These are phyloP conservation scores for Pollachius pollachius DNA, from an alignment of 2,113 vertebrate species.

Conservation along the genomic window DNA sequence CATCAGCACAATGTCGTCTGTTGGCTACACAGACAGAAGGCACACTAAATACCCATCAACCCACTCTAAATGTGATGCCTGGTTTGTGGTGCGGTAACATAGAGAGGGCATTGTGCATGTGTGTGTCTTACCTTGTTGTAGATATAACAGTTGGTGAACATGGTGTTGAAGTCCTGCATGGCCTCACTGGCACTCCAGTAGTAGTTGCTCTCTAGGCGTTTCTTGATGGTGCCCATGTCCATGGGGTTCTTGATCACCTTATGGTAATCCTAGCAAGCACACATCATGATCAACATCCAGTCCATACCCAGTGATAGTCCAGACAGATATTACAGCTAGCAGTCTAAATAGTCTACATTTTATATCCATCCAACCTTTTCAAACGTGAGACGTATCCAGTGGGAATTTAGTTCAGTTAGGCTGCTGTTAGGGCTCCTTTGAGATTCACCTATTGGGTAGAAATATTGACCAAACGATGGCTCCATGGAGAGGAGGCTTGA, in stretches of 20 bases:
- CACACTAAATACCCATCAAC: not conserved
- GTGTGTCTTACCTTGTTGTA: constrained; percentile 89
- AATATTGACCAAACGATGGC: too few relatives aligned
- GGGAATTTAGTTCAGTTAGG: too few relatives aligned
- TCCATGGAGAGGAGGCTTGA: too few relatives aligned
- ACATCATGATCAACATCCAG: not conserved
- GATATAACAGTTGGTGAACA: constrained; percentile 99
- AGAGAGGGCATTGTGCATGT: not conserved
- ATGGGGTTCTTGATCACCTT: constrained; percentile 98
- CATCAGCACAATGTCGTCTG: constrained; percentile 98
- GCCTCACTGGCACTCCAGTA: constrained; percentile 99
- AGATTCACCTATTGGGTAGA: too few relatives aligned
- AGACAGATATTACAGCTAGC: not conserved
- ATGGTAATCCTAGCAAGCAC: constrained; percentile 86
- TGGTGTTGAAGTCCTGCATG: constrained; percentile 99
- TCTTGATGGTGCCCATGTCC: constrained; percentile 99
- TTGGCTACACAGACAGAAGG: constrained; percentile 76
- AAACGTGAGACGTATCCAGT: too few relatives aligned
- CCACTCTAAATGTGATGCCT: not conserved
- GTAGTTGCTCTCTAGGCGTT: constrained; percentile 93
- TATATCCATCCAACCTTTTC: too few relatives aligned
- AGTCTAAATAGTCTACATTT: too few relatives aligned
- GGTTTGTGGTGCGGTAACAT: not conserved
- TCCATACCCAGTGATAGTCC: not conserved
- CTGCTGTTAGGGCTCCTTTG: too few relatives aligned